phyloP scores from a whole-genome alignment of 1,140 invertebrate genomes.

The Colletes latitarsis region DNA sequence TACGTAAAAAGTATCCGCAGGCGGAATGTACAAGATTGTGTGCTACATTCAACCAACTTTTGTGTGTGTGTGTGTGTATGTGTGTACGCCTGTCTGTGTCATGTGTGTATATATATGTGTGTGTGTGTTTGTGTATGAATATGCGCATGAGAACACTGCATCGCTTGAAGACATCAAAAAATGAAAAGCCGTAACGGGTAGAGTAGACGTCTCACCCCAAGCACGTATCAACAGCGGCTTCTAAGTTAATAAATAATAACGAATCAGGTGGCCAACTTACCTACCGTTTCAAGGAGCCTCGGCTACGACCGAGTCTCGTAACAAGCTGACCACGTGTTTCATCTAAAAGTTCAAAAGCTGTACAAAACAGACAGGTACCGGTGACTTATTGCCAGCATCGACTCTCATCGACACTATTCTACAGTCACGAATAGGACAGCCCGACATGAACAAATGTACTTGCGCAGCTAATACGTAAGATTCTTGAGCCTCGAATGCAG shows the following conservation, averaged over 20 bases:
- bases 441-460: slow-evolving; percentile 41
- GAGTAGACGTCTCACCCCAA: slow-evolving; percentile 44
- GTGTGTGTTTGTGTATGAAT: slow-evolving; percentile 4
- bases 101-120: too few relatives aligned
- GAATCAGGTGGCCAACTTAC: slow-evolving; percentile 58
- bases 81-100: slow-evolving; percentile 10
- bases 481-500: slow-evolving; percentile 39
- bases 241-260: slow-evolving; percentile 48
- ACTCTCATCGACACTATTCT: slow-evolving; percentile 16
- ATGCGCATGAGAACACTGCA: slow-evolving; percentile 56
- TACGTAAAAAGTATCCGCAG: slow-evolving; percentile 32
- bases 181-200: slow-evolving; percentile 54
- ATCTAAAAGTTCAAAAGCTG: slow-evolving; percentile 37
- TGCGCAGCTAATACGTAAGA: slow-evolving; percentile 53
- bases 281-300: slow-evolving; percentile 49
- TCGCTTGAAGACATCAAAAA: slow-evolving; percentile 54
- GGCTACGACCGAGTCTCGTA: slow-evolving; percentile 8
- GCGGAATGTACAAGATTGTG: slow-evolving; percentile 22
- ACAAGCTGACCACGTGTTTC: slow-evolving; percentile 36
- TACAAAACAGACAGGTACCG: slow-evolving; percentile 46
- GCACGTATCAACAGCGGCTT: slow-evolving; percentile 62
- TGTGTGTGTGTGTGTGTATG: slow-evolving; percentile 9
- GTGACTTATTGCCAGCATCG: slow-evolving; percentile 37
- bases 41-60: slow-evolving; percentile 41
- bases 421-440: slow-evolving; percentile 54